Base-by-base conservation (phyloP, 2,888 invertebrate genomes). In the Yponomeuta evonymella region DNA sequence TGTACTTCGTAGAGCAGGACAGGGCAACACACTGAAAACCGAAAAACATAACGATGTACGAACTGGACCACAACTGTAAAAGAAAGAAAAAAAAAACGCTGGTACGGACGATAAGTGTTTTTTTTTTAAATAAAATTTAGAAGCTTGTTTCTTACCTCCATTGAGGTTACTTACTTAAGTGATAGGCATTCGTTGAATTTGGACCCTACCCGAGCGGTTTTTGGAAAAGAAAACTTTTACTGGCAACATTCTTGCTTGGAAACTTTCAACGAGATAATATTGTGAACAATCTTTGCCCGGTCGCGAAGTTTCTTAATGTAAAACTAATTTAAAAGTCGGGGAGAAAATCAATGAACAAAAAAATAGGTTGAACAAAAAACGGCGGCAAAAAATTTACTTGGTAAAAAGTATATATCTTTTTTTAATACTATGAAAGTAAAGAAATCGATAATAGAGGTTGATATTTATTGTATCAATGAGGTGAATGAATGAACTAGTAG, bases 251-350 rank as follows among this genome's bases (percentile, higher is more conserved):
- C 68, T 30, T 48, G 48, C 36, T 36, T 11, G 33, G 30, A 9
- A 68, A 68, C 51, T 68, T 68, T 68, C 68, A 68, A 68, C 48
- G 12, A 68, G 68, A 68, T 68, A 68, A 68, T 51, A 68, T 68
- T 68, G 68, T 68, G 48, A 51, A 51, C 51, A 58, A 58, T 58
- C 15, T 58, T 58, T 58, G 51, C 51, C 51, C 51, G 15, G 51
- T 58, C 51, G 51, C 51, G 3, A 15, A 58, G 51, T 58, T 58
- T 58, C 8, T 15, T 12, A 58, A 58, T 58, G 51, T 12, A 58
- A 58, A 58, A 58, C 51, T 58, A 58, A 58, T 58, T 58, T 58
- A 58, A 15, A 58, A 58, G 51, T 58, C 15, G 12, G 51, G 51
- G 51, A 3, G 51, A 58, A 58, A 58, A 58, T 58, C 51, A 58